Evolutionary conservation across 2,797 vertebrate species (phyloP).

Genomic region (Enteromius argenteus): DNA sequence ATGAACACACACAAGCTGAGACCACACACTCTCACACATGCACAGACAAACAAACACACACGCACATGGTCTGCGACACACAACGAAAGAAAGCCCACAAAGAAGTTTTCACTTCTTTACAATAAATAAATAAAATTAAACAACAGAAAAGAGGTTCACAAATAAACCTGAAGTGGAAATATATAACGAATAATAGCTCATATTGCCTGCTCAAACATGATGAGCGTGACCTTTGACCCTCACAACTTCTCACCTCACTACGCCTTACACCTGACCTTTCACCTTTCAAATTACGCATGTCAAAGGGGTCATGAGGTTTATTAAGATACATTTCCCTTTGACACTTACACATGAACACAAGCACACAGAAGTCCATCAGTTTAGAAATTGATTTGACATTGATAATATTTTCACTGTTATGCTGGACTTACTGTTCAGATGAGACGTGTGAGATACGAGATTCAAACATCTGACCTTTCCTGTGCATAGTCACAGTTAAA

Average conservation of each 20-base stretch:
- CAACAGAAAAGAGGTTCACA: neutral
- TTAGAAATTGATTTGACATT: neutral
- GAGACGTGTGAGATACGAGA: neutral
- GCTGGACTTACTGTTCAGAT: neutral
- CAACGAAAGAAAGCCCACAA: neutral
- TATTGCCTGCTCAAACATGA: constrained; percentile 18
- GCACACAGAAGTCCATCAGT: neutral
- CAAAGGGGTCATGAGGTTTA: constrained; percentile 67
- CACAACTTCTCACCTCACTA: constrained; percentile 28
- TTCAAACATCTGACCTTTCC: constrained; percentile 40
- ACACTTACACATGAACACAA: constrained; percentile 17
- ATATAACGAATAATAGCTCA: neutral
- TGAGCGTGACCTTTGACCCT: constrained; percentile 40
- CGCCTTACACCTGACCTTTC: constrained; percentile 16
- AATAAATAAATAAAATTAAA: neutral
- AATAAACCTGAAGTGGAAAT: neutral
- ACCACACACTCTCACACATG: constrained; percentile 24
- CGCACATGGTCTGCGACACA: neutral
- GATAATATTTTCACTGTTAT: neutral
- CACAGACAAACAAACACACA: constrained; percentile 33
- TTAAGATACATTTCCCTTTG: constrained; percentile 28
- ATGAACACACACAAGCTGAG: constrained; percentile 25
- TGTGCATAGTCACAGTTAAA: neutral
- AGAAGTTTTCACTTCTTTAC: neutral
- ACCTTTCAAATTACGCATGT: constrained; percentile 17